Percentiles rank a stretch among this genome's conserved stretches.
Conservation (phyloP, 2,888 invertebrate species). For the Dolomedes plantarius region DNA sequence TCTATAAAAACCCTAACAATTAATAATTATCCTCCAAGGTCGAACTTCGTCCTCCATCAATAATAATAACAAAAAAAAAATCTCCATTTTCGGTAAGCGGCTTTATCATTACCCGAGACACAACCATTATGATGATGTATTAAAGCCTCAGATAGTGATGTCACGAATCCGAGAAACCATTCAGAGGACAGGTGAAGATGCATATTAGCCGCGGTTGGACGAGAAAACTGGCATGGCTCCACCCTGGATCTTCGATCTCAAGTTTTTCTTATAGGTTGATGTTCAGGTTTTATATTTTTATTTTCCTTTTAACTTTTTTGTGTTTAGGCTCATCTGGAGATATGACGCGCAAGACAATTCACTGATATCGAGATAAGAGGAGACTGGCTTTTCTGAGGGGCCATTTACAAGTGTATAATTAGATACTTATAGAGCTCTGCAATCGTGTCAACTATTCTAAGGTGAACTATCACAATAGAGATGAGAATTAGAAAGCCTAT, state of each 20-base stretch:
- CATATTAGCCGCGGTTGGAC: conserved; percentile 35
- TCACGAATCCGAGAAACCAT: conserved; percentile 46
- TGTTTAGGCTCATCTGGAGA: conserved; percentile 22
- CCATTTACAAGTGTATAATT: background rate
- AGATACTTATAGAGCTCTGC: too few relatives aligned
- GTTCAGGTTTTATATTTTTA: conserved; percentile 29
- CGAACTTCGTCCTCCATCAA: conserved; percentile 52
- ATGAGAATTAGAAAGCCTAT: too few relatives aligned
- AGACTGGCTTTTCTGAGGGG: background rate
- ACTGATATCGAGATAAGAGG: conserved; percentile 31
- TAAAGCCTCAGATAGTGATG: conserved; percentile 45
- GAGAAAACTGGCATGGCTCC: conserved; percentile 27
- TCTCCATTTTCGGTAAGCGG: conserved; percentile 68
- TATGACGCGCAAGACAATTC: conserved; percentile 59
- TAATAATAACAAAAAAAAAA: conserved; percentile 20
- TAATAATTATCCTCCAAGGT: conserved; percentile 62
- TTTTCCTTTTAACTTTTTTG: background rate
- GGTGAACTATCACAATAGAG: too few relatives aligned
- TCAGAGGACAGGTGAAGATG: conserved; percentile 39
- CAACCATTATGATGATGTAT: conserved; percentile 67
- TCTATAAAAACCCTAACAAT: conserved; percentile 4
- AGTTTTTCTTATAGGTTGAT: conserved; percentile 19
- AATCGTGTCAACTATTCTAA: too few relatives aligned
- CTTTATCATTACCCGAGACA: conserved; percentile 62
- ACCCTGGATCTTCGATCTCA: conserved; percentile 40